Evolutionary conservation across 2,113 vertebrate genomes (phyloP), one percentile per base, ranked within the genome.

Genomic region (Coryphaenoides rupestris): DNA sequence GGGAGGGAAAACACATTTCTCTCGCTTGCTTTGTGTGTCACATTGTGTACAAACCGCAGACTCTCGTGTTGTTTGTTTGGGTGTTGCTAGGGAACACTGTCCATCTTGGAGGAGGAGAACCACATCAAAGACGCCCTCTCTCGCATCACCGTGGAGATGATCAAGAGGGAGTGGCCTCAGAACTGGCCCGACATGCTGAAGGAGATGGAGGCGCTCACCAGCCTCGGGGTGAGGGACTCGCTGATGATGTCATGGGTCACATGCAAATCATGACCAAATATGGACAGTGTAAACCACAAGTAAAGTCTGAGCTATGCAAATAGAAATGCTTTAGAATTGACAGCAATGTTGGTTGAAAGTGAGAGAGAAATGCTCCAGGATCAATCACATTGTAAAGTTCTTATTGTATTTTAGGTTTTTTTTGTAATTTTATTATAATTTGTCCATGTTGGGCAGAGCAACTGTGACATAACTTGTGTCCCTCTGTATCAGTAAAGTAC

Each of bases 91-190:
- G 97, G 97, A 50, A 96, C 94, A 15, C 89, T 89, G 64, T 87
- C 90, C 26, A 95, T 98, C 74, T 77, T 99, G 78, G 94, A 96
- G 69, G 97, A 99, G 73, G 95, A 98, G 79, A 95, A 93, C 81
- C 95, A 98, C 66, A 93, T 99, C 73, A 99, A 99, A 87, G 96
- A 98, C 70, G 96, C 89, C 55, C 80, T 98, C 19, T 96, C 96
- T 53, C 90, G 97, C 60, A 98, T 99, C 58, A 89, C 93, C 17
- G 97, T 98, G 21, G 96, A 98, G 82, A 99, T 98, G 95, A 95
- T 98, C 59, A 99, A 99, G 78, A 91, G 97, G 1, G 97, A 99
- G 63, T 99, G 97, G 97, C 97, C 97, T 21, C 97, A 99, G 72
- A 91, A 98, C 60, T 99, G 97, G 97, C 95, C 95, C 53, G 92